phyloP scores from a whole-genome alignment of 2,797 vertebrate genomes.

The Anguilla pacifica region DNA sequence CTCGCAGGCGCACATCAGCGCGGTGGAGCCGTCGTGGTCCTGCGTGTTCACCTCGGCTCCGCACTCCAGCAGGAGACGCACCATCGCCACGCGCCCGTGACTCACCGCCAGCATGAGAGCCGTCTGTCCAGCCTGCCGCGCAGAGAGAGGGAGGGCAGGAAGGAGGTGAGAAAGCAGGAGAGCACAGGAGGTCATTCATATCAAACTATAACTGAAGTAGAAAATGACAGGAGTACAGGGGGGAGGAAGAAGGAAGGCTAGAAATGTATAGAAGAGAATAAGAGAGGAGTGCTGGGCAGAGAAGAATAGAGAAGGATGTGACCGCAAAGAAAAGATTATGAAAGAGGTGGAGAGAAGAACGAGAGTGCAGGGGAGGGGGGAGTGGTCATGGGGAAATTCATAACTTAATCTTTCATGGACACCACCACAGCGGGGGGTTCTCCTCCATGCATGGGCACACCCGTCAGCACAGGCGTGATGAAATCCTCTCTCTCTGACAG shows the following conservation, averaged over 20 bases:
- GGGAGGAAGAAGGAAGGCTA: too few relatives aligned
- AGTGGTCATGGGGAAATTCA: not conserved
- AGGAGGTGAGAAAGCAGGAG: not conserved
- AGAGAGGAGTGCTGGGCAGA: not conserved
- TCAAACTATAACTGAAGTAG: too few relatives aligned
- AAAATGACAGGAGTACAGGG: not conserved
- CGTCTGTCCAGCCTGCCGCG: slow-evolving; percentile 82
- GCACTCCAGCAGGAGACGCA: slow-evolving; percentile 83
- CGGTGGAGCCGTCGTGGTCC: slow-evolving; percentile 84
- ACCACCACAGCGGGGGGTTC: not conserved
- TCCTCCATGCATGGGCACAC: not conserved
- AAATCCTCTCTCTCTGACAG: not conserved
- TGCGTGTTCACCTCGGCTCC: slow-evolving; percentile 85
- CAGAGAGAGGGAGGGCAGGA: slow-evolving; percentile 19
- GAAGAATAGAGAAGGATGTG: not conserved
- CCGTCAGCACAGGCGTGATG: not conserved
- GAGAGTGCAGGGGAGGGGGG: not conserved
- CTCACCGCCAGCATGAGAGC: slow-evolving; percentile 92
- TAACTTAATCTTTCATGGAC: slow-evolving; percentile 56
- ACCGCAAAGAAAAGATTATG: not conserved
- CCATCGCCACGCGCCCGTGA: slow-evolving; percentile 91
- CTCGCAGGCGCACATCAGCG: slow-evolving; percentile 90
- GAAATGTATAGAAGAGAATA: not conserved
- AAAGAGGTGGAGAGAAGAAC: not conserved
- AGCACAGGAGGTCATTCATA: not conserved